Conservation (phyloP, 2,113 vertebrate species). For the Monopterus albus region DNA sequence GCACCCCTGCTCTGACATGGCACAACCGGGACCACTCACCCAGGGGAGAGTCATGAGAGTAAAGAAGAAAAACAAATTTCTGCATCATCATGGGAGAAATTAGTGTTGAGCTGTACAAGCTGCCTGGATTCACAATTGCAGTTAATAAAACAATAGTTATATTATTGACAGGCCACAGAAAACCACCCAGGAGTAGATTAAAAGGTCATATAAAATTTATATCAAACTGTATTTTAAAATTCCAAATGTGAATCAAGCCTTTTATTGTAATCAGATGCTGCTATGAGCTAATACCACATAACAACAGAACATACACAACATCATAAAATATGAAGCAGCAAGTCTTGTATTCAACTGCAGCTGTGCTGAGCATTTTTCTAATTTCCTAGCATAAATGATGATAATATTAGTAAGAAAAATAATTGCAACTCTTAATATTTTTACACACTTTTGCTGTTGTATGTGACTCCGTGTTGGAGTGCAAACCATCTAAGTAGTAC, state of each 20-base stretch:
- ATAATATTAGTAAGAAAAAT: neutral
- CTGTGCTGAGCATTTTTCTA: neutral
- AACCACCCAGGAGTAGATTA: neutral
- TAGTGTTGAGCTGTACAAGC: neutral
- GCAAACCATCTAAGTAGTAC: neutral
- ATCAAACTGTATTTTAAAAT: neutral
- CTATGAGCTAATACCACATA: neutral
- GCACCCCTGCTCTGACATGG: slow-evolving; percentile 7
- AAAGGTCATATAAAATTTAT: neutral
- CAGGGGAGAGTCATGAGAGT: neutral
- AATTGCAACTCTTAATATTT: too few relatives aligned
- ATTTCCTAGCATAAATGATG: neutral
- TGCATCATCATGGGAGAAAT: neutral
- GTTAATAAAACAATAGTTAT: neutral
- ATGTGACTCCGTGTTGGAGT: neutral
- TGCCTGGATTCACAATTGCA: too few relatives aligned
- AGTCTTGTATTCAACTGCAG: too few relatives aligned
- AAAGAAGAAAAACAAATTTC: slow-evolving; percentile 4
- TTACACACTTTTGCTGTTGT: neutral
- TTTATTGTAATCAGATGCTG: neutral
- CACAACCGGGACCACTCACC: slow-evolving; percentile 35
- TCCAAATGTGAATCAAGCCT: neutral
- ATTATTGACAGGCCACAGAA: neutral
- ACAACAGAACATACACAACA: neutral
- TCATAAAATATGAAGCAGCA: too few relatives aligned